Base-by-base conservation (phyloP, 2,113 vertebrate species). In the Excalfactoria chinensis region DNA sequence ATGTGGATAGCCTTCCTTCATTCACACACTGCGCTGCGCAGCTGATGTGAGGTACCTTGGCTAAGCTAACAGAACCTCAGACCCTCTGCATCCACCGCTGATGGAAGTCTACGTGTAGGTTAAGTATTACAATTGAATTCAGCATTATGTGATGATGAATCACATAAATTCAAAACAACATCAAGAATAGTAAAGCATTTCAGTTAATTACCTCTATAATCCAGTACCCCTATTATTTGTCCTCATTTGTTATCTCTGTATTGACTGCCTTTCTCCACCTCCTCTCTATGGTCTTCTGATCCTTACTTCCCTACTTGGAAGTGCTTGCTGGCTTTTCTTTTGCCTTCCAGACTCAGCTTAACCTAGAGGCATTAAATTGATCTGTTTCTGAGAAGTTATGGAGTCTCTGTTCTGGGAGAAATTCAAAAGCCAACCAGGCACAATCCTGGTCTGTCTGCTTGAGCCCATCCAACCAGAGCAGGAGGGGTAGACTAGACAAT, bases 1-100 rank as follows among this genome's bases (percentile, higher is more conserved):
- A 48, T 62, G 41, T 59, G 44, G 40, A 80, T 26, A 62, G 11
- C 49, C 16, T 35, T 66, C 62, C 19, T 34, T 46, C 34, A 16
- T 5, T 32, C 55, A 12, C 43, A 48, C 46, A 49, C 26, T 40
- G 32, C 4, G 34, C 14, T 18, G 74, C 21, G 35, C 75, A 69
- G 48, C 20, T 2, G 2, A 40, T 0, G 2, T 6, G 30, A 28
- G 51, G 46, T 37, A 59, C 4, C 8, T 28, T 1, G 0, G 26
- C 63, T 74, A 17, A 37, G 14, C 23, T 37, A 37, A 25, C 60
- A 81, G 22, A n/a, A 44, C 18, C 72, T 78, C 49, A n/a, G 40
- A 73, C 8, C 28, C 53, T 25, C 67, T 73, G 70, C n/a, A 43
- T 32, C 63, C 59, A 43, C 6, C 51, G 30, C 0, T 5, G 49